These are phyloP conservation scores for Sebastes itinus DNA, from an alignment of 2,797 vertebrate genomes.

Conservation along the genomic window DNA sequence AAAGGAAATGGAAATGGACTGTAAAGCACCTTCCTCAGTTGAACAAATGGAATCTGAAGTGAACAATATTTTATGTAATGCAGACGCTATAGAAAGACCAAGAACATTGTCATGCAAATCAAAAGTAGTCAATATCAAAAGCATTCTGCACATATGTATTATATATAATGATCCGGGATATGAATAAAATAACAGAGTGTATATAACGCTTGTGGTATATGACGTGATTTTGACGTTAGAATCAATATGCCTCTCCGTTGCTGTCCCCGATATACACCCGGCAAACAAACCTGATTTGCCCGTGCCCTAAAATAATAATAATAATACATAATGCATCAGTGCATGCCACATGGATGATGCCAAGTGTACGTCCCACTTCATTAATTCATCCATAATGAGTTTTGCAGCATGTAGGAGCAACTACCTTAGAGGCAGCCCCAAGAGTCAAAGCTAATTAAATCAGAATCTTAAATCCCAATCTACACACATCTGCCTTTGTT, in stretches of 20 bases:
- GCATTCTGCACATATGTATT: neutral
- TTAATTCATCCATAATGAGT: conserved; percentile 84
- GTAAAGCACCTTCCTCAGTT: conserved; percentile 6
- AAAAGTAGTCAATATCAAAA: conserved; percentile 23
- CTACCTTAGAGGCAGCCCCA: conserved; percentile 75
- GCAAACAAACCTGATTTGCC: conserved; percentile 60
- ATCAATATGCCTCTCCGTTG: conserved; percentile 22
- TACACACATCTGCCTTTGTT: conserved; percentile 77
- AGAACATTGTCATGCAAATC: conserved; percentile 35
- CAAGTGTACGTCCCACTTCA: conserved; percentile 79
- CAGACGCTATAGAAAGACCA: neutral
- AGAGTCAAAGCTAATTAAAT: conserved; percentile 80
- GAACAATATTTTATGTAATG: conserved; percentile 15
- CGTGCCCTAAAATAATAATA: conserved; percentile 69
- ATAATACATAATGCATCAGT: conserved; percentile 79
- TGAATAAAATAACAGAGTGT: neutral
- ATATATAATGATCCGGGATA: neutral
- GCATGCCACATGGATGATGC: conserved; percentile 72
- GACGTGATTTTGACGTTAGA: conserved; percentile 8
- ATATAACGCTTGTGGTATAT: neutral
- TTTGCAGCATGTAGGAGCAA: conserved; percentile 75
- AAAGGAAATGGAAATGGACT: conserved; percentile 19
- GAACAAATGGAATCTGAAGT: conserved; percentile 36
- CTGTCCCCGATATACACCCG: conserved; percentile 38
- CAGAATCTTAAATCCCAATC: conserved; percentile 77